A percentile compares a stretch with the other conserved stretches of the same genome.
Conservation (phyloP, 1,140 invertebrate genomes). For the Aethina tumida region DNA sequence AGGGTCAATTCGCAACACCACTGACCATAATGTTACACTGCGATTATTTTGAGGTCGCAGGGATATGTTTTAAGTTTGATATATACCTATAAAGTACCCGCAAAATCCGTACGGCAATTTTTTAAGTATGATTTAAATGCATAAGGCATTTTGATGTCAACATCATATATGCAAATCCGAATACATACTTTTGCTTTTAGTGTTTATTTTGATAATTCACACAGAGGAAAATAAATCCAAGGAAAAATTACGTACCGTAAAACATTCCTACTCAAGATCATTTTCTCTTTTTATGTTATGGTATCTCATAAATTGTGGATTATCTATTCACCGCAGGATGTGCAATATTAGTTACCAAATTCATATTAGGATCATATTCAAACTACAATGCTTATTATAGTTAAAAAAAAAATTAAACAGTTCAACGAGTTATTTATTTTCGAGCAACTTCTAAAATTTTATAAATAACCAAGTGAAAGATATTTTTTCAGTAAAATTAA, state of each 20-base stretch:
- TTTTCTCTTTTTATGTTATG: conserved; percentile 3
- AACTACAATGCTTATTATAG: background rate
- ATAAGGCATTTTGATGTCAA: background rate
- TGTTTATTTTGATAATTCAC: conserved; percentile 14
- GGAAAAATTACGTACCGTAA: conserved; percentile 8
- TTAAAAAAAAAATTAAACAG: background rate
- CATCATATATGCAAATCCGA: conserved; percentile 13
- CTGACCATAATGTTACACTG: background rate
- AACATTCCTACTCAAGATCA: background rate
- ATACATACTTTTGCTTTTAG: conserved; percentile 13
- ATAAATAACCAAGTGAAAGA: background rate
- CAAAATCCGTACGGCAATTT: conserved; percentile 9
- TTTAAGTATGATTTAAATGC: conserved; percentile 12
- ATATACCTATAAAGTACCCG: conserved; percentile 5
- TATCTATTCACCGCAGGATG: background rate
- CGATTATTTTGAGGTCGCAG: background rate
- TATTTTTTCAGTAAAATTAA: conserved; percentile 1
- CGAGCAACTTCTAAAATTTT: background rate
- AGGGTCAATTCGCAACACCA: background rate
- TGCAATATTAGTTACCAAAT: conserved; percentile 1
- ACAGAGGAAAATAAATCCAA: conserved; percentile 10
- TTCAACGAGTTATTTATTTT: background rate
- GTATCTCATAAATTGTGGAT: conserved; percentile 1
- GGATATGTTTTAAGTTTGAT: conserved; percentile 1
- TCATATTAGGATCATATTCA: background rate